Evolutionary conservation across 2,888 invertebrate genomes (phyloP), one percentile per base, ranked within the genome.

Genomic region (Pedicia rivosa): DNA sequence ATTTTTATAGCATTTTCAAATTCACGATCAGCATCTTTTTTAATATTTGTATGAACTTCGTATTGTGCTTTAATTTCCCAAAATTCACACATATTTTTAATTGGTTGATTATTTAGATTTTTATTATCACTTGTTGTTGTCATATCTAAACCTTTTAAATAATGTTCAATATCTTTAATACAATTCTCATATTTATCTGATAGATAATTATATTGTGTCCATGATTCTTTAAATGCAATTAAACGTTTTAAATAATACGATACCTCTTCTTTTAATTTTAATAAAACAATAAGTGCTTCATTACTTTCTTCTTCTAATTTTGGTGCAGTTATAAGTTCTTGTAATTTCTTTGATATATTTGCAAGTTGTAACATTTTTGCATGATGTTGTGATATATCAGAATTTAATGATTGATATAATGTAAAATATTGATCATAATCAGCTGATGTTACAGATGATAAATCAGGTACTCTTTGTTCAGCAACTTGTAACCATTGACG

Each of bases 1-100:
- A 82, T 76, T 53, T 77, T 72, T 40, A 87, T 55, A 0, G 86
- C 76, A 47, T 78, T 78, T 50, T 86, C 82, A 47, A 87, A 75
- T 42, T 75, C 73, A 29, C 70, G 65, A 13, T 74, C 73, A 1
- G 80, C 74, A 46, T 83, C 81, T 40, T 74, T 74, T 36, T 77
- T 72, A 34, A 84, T 68, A 44, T 75, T 76, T 46, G 81, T 83
- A 54, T 86, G 72, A 16, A 86, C 73, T 64, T 86, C 86, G 49
- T 82, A 81, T 48, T 86, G 83, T 1, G 86, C 87, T 56, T 84
- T 86, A 31, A 87, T 58, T 60, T 87, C 87, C 86, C 87, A 87
- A 62, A 86, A 87, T 47, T 81, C 74, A 46, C 82, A 70, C 58
- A 84, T 74, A 48, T 81, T 79, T 36, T 76, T 75, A 8, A 73